A percentile compares a stretch with the other conserved stretches of the same genome.
Conservation (phyloP, 2,888 invertebrate species). For the Stenurella melanura region DNA sequence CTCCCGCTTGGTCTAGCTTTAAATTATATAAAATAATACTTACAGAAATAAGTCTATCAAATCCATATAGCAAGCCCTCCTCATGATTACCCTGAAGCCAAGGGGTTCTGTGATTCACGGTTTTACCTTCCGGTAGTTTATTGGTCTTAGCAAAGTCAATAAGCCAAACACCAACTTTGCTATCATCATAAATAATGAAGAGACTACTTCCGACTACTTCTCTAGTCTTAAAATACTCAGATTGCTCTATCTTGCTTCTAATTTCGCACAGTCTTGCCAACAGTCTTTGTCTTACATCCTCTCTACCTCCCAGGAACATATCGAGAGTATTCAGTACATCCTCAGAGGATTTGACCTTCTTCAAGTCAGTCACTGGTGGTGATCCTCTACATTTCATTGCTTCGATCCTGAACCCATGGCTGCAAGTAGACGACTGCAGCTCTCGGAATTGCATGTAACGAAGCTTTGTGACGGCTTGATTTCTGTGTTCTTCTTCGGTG, state of each 20-base stretch:
- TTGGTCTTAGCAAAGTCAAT: slow-evolving; percentile 98
- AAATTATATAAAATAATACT: slow-evolving; percentile 57
- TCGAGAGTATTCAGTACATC: slow-evolving; percentile 85
- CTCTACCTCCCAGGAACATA: slow-evolving; percentile 82
- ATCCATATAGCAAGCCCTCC: slow-evolving; percentile 94
- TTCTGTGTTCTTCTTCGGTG: slow-evolving; percentile 86
- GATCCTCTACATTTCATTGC: slow-evolving; percentile 92
- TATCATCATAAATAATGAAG: slow-evolving; percentile 93
- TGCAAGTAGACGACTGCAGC: slow-evolving; percentile 92
- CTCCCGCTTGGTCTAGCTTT: no score
- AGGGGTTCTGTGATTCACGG: slow-evolving; percentile 84
- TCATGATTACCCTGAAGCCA: slow-evolving; percentile 98
- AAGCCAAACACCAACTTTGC: slow-evolving; percentile 93
- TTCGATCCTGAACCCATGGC: slow-evolving; percentile 96
- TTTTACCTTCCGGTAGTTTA: slow-evolving; percentile 80
- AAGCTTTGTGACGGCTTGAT: slow-evolving; percentile 93
- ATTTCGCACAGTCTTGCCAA: slow-evolving; percentile 85
- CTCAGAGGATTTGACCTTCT: slow-evolving; percentile 86
- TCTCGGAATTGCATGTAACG: slow-evolving; percentile 98
- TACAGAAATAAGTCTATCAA: slow-evolving; percentile 92
- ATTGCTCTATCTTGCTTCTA: slow-evolving; percentile 86
- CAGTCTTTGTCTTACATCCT: slow-evolving; percentile 81
- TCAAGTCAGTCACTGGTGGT: slow-evolving; percentile 90
- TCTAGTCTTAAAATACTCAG: slow-evolving; percentile 88
- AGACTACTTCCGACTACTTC: slow-evolving; percentile 97